A percentile compares a stretch with the other conserved stretches of the same genome.
phyloP scores from a whole-genome alignment of 2,797 vertebrate genomes.

The Myotis vivesi region DNA sequence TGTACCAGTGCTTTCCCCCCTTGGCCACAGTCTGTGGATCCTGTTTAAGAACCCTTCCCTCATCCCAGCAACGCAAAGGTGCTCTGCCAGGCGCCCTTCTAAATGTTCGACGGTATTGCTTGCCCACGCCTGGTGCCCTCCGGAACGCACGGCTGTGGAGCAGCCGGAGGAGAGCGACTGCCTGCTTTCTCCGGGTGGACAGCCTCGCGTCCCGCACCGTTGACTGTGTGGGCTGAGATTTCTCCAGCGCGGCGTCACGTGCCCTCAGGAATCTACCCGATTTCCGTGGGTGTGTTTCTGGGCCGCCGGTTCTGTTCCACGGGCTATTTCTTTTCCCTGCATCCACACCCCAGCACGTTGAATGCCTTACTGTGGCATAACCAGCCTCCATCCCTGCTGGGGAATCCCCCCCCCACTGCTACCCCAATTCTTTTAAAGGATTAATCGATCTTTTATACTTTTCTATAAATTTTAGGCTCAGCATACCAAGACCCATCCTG shows the following conservation, averaged over 20 bases:
- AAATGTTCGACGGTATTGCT: neutral
- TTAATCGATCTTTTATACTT: neutral
- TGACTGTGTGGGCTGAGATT: neutral
- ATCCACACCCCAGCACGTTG: neutral
- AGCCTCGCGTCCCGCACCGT: no score
- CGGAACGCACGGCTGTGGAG: neutral
- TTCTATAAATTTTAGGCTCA: neutral
- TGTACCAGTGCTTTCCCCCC: neutral
- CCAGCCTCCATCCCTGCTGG: accelerated
- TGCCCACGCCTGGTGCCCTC: neutral
- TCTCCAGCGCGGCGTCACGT: neutral
- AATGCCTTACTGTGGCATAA: neutral
- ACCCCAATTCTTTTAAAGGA: neutral
- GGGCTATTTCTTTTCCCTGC: no score
- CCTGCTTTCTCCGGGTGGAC: neutral
- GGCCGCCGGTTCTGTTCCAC: neutral
- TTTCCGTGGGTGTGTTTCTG: neutral
- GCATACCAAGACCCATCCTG: neutral
- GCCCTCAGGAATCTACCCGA: neutral
- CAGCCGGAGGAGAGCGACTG: neutral
- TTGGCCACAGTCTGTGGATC: neutral
- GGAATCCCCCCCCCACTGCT: neutral
- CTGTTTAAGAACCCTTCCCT: neutral
- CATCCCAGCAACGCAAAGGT: no score
- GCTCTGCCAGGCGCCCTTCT: neutral